These are phyloP conservation scores for Poecilus cupreus DNA, from an alignment of 2,888 invertebrate species.

Conservation along the genomic window DNA sequence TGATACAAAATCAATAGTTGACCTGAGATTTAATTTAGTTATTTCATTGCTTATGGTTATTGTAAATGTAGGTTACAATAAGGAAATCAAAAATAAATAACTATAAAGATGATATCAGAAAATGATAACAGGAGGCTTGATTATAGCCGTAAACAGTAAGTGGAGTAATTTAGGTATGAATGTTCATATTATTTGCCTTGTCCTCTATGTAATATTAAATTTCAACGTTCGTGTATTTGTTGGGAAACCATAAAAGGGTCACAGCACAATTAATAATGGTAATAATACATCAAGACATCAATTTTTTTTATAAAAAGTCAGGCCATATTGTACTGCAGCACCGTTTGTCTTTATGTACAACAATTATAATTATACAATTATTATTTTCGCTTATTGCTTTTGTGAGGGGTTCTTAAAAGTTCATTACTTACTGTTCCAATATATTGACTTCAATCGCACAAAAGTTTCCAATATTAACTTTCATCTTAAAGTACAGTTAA, in stretches of 20 bases:
- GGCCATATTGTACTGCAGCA: constrained; percentile 53
- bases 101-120: not conserved
- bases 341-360: constrained; percentile 49
- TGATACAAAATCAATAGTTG: not conserved
- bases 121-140: not conserved
- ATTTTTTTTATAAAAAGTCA: constrained; percentile 53
- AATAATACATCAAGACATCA: constrained; percentile 47
- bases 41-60: not conserved
- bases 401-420: constrained; percentile 36
- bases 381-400: constrained; percentile 50
- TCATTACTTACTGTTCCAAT: constrained; percentile 37
- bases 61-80: not conserved
- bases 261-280: constrained; percentile 21
- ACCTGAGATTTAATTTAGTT: not conserved
- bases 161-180: not conserved
- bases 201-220: not conserved
- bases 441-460: constrained; percentile 45
- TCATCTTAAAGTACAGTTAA: constrained; percentile 19
- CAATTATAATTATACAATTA: constrained; percentile 28
- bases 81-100: not conserved
- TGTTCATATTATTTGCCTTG: not conserved
- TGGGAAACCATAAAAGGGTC: not conserved
- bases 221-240: not conserved
- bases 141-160: not conserved
- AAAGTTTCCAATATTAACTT: not conserved